Conservation (phyloP, 2,797 vertebrate genomes). For the Hozukius guyotensis region DNA sequence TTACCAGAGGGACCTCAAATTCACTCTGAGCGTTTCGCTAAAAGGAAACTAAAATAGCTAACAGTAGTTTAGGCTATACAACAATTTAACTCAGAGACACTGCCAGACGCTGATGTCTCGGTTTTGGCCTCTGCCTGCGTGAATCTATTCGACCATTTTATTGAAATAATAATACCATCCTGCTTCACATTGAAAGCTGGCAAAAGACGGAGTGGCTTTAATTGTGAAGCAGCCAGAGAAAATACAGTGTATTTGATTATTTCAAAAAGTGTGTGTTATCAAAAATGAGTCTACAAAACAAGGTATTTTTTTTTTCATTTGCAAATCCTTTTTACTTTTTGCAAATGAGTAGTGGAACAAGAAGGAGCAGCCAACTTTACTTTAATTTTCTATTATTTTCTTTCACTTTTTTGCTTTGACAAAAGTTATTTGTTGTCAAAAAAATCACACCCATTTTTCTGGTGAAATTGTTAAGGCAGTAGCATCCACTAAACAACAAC, state of each 20-base stretch:
- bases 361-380: neutral
- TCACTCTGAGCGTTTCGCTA: neutral
- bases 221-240: neutral
- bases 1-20: neutral
- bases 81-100: neutral
- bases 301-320: neutral
- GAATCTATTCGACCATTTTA: neutral
- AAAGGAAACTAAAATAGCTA: neutral
- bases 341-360: neutral
- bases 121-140: neutral
- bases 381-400: neutral
- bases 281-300: neutral
- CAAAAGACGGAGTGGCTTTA: neutral
- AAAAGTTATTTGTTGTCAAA: neutral
- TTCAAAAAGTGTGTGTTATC: neutral
- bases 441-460: neutral
- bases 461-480: neutral
- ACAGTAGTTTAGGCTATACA: neutral
- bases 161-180: neutral
- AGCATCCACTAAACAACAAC: constrained; percentile 12
- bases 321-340: neutral
- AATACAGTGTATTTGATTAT: neutral
- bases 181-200: neutral
- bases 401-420: neutral
- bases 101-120: neutral